Evolutionary conservation across 2,888 invertebrate genomes (phyloP).

Genomic region (Lumbricus terrestris): DNA sequence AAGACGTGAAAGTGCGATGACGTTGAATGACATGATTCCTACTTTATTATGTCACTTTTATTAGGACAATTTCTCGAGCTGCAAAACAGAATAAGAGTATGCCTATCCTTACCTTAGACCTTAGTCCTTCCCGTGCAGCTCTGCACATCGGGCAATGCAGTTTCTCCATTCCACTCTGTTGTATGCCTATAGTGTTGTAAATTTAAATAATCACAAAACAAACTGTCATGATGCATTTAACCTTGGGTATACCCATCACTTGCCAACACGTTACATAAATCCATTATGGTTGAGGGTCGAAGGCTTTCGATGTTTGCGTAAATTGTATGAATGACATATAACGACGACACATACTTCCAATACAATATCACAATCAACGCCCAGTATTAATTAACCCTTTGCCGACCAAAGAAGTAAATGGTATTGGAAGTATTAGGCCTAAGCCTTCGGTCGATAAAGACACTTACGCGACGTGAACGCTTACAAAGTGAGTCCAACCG

Average conservation of each 20-base stretch:
- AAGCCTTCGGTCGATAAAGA: too few relatives aligned
- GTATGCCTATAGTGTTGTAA: neutral
- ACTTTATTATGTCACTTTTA: neutral
- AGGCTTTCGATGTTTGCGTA: neutral
- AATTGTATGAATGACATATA: neutral
- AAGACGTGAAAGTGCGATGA: neutral
- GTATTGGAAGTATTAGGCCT: too few relatives aligned
- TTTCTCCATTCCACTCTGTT: too few relatives aligned
- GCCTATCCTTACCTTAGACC: too few relatives aligned
- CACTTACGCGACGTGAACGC: neutral
- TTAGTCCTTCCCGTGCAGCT: too few relatives aligned
- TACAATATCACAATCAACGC: neutral
- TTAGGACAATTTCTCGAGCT: neutral
- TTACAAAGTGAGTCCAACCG: neutral
- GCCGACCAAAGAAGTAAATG: too few relatives aligned
- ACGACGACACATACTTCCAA: neutral
- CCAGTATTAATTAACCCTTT: too few relatives aligned
- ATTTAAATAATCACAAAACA: neutral
- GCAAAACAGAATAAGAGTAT: neutral
- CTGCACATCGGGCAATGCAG: too few relatives aligned
- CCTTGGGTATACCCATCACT: neutral
- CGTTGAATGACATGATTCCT: neutral
- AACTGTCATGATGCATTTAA: neutral
- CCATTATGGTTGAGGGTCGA: neutral
- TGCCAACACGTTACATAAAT: neutral